Evolutionary conservation across 2,888 invertebrate species (phyloP), one percentile per base, ranked within the genome.

Genomic region (Idaea dimidiata): DNA sequence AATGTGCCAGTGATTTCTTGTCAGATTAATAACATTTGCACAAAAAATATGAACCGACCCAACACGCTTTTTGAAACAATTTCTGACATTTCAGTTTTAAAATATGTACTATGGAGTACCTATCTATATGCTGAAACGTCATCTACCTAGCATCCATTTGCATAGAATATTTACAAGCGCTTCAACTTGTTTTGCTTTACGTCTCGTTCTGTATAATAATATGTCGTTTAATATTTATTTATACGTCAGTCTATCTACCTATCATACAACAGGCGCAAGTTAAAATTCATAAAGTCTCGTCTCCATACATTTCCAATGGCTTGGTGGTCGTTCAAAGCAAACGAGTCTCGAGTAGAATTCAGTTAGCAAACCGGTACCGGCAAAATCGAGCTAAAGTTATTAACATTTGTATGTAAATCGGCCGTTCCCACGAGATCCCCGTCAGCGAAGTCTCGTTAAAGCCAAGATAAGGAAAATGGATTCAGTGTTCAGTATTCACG

Each of bases 361-460:
- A 18, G 56, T 56, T 56, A 18, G 14, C 56, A 56, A 56, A 56
- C 56, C 56, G 56, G 56, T 56, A 56, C 17, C 18, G 56, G 56
- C 14, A 54, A 17, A 32, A 64, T 68, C 73, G 76, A 78, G 79
- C 80, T 82, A 83, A 83, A 86, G 87, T 86, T 89, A 88, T 88
- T 84, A 88, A 83, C 86, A 88, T 89, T 89, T 80, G 86, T 87
- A 90, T 90, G 89, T 84, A 88, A 90, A 89, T 89, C 82, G 84
- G 84, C 81, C 78, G 75, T 81, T 83, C 81, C 82, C 81, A 72
- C 74, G 77, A 80, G 83, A 77, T 79, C 75, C 81, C 81, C 83
- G 80, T 81, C 86, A 81, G 81, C 81, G 78, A 73, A 79, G 81
- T 79, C 83, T 83, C 81, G 81, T 84, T 83, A 84, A 83, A 80